Conservation (phyloP, 2,113 vertebrate genomes). For the Camelus bactrianus region DNA sequence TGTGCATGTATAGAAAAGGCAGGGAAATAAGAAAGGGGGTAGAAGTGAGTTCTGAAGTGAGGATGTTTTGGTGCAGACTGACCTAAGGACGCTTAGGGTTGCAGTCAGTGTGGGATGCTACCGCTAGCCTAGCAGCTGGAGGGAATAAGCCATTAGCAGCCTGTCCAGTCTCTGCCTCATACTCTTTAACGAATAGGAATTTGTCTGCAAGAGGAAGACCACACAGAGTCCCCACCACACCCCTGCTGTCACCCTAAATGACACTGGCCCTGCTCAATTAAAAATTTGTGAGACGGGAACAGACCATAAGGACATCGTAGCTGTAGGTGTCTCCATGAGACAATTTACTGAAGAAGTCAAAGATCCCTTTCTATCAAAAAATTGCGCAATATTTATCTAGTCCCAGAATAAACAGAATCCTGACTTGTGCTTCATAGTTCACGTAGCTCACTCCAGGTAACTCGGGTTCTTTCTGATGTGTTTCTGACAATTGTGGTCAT, state of each 20-base stretch:
- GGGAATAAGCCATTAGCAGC: neutral
- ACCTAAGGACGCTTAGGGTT: neutral
- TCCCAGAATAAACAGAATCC: slow-evolving; percentile 51
- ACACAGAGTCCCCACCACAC: slow-evolving; percentile 67
- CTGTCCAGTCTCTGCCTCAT: slow-evolving; percentile 18
- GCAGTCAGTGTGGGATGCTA: neutral
- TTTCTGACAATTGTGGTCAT: slow-evolving; percentile 26
- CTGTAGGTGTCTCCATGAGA: slow-evolving; percentile 56
- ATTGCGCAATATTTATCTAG: slow-evolving; percentile 35
- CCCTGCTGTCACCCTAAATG: slow-evolving; percentile 67
- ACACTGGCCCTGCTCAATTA: slow-evolving; percentile 58
- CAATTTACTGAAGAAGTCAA: slow-evolving; percentile 48
- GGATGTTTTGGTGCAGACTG: neutral
- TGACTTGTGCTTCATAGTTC: slow-evolving; percentile 34
- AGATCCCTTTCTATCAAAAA: slow-evolving; percentile 71
- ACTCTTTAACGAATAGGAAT: slow-evolving; percentile 65
- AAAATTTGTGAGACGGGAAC: slow-evolving; percentile 60
- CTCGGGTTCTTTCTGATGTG: slow-evolving; percentile 30
- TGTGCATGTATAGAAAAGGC: neutral
- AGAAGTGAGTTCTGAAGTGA: neutral
- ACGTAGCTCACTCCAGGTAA: slow-evolving; percentile 30
- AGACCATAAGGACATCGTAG: slow-evolving; percentile 33
- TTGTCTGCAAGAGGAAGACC: slow-evolving; percentile 53
- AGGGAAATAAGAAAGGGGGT: neutral
- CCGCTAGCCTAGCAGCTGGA: neutral